Evolutionary conservation across 2,797 vertebrate genomes (phyloP).

Genomic region (Enteromius unitaeniatus): DNA sequence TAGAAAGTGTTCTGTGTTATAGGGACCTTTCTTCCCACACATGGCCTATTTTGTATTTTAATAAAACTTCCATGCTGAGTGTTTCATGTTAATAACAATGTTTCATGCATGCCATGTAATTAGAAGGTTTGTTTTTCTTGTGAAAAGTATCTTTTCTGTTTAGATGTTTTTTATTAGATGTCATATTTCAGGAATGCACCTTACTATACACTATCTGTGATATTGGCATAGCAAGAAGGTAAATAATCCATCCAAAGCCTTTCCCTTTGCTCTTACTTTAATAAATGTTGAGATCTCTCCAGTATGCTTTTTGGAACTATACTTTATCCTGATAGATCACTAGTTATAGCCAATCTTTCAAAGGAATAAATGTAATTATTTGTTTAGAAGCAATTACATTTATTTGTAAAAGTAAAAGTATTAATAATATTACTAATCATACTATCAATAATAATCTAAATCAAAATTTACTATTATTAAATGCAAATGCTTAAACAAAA

Average conservation of each 20-base stretch:
- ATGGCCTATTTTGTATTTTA: neutral
- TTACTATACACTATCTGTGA: constrained; percentile 2
- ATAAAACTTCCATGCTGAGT: neutral
- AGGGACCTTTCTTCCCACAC: neutral
- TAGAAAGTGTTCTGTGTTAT: constrained; percentile 1
- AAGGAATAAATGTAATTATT: neutral
- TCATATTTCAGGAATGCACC: neutral
- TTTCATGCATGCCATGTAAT: neutral
- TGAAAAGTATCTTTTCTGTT: neutral
- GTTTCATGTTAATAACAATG: neutral
- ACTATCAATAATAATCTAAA: too few relatives aligned
- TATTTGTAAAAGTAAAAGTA: neutral
- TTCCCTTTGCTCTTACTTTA: neutral
- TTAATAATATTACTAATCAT: neutral
- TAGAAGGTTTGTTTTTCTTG: neutral
- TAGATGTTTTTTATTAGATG: too few relatives aligned
- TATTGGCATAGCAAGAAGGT: neutral
- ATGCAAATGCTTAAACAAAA: neutral
- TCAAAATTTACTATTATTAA: neutral
- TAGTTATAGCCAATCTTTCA: neutral
- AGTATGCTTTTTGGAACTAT: neutral
- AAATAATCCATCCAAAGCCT: neutral
- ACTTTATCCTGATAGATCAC: neutral
- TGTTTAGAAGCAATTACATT: neutral
- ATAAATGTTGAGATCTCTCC: neutral